Evolutionary conservation across 2,113 vertebrate genomes (phyloP).

Genomic region (Carollia perspicillata): DNA sequence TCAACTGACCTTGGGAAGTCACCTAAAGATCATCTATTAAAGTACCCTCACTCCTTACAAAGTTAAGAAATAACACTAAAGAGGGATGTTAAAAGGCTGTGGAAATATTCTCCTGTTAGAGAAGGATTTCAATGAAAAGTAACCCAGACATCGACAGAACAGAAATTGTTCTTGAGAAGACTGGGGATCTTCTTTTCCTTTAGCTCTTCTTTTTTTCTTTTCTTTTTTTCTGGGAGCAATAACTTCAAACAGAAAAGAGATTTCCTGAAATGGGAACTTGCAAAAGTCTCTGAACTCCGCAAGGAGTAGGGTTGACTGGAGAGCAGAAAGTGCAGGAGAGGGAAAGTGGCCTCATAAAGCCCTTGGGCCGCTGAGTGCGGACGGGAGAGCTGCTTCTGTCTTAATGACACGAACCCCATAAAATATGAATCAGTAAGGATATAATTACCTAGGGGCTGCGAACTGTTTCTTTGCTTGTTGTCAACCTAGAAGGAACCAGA

Average conservation of each 20-base stretch:
- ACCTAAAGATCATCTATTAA: not conserved
- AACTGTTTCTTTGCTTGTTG: not conserved
- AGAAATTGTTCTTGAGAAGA: not conserved
- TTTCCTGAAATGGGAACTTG: constrained; percentile 8
- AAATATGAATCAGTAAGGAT: not conserved
- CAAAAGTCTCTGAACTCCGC: not conserved
- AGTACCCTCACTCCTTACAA: not conserved
- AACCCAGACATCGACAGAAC: not conserved
- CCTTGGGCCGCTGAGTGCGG: too few relatives aligned
- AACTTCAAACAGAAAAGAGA: not conserved
- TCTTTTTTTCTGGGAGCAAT: not conserved
- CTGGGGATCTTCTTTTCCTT: not conserved
- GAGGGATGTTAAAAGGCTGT: not conserved
- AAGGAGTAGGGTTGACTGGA: not conserved
- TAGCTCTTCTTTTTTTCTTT: not conserved
- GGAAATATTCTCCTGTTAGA: not conserved
- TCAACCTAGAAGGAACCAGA: not conserved
- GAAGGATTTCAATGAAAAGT: not conserved
- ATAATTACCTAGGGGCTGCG: not conserved
- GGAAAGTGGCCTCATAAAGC: not conserved
- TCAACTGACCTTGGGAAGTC: not conserved
- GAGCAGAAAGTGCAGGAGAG: not conserved
- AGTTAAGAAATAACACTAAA: not conserved
- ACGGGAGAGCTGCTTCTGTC: not conserved
- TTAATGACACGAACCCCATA: not conserved